These are phyloP conservation scores for Lasaia peninsularis DNA, from an alignment of 1,140 invertebrate species.

Conservation along the genomic window DNA sequence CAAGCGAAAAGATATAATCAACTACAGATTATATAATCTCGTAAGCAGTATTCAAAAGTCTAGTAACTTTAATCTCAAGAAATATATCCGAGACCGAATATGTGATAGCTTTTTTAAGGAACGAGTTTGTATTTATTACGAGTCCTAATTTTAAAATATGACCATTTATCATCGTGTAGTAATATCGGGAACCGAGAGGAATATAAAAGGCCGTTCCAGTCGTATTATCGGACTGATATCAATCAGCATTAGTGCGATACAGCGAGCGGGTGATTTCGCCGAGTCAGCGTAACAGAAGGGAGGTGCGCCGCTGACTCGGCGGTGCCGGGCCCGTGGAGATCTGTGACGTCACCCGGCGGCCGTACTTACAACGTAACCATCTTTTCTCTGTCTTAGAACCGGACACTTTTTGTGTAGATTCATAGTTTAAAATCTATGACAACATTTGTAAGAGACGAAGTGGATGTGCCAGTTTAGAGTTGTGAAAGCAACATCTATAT, in stretches of 20 bases:
- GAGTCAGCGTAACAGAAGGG: conserved; percentile 54
- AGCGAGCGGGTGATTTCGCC: conserved; percentile 40
- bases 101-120: too few species aligned
- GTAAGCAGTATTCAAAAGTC: too few species aligned
- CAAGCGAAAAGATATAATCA: too few species aligned
- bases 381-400: neutral
- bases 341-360: conserved; percentile 46
- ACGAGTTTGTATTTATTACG: too few species aligned
- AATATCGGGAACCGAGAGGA: neutral
- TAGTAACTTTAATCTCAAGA: too few species aligned
- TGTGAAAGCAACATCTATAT: too few species aligned
- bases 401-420: neutral
- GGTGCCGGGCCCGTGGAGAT: conserved; percentile 29
- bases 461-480: too few species aligned
- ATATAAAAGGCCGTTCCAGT: neutral
- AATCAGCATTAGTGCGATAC: conserved; percentile 56
- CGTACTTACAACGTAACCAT: conserved; percentile 27
- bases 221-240: conserved; percentile 35
- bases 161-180: neutral
- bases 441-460: too few species aligned
- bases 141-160: too few species aligned
- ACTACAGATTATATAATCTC: too few species aligned
- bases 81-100: too few species aligned
- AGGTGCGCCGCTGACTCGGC: conserved; percentile 50
- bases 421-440: neutral